Evolutionary conservation across 2,113 vertebrate genomes (phyloP).

Genomic region (Equus quagga): DNA sequence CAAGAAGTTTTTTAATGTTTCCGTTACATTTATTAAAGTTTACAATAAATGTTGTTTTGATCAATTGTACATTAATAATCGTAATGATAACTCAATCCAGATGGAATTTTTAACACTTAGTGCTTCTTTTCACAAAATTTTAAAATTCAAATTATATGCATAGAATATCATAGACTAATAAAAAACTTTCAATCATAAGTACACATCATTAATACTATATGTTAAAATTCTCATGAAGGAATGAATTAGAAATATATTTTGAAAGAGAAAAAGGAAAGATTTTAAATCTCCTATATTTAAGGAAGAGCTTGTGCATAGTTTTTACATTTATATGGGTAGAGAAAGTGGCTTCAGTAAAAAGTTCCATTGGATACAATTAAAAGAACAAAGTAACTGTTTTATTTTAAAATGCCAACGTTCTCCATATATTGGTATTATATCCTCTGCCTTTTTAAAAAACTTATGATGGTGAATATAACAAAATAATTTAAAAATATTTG

Average conservation of each 20-base stretch:
- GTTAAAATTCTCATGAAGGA: neutral
- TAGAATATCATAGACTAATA: conserved; percentile 19
- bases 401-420: conserved; percentile 44
- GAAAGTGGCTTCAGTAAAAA: neutral
- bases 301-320: neutral
- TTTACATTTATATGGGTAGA: neutral
- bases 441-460: neutral
- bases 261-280: conserved; percentile 28
- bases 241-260: neutral
- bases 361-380: conserved; percentile 1
- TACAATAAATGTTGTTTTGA: conserved; percentile 3
- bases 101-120: neutral
- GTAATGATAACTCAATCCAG: conserved; percentile 17
- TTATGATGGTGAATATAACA: neutral
- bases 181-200: neutral
- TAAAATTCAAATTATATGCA: conserved; percentile 11
- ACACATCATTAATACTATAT: neutral
- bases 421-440: neutral
- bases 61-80: neutral
- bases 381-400: neutral
- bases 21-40: conserved; percentile 12
- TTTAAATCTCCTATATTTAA: neutral
- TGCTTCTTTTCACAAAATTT: conserved; percentile 1
- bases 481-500: neutral
- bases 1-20: neutral